Evolutionary conservation across 2,797 vertebrate genomes (phyloP).

Genomic region (Channa striata): DNA sequence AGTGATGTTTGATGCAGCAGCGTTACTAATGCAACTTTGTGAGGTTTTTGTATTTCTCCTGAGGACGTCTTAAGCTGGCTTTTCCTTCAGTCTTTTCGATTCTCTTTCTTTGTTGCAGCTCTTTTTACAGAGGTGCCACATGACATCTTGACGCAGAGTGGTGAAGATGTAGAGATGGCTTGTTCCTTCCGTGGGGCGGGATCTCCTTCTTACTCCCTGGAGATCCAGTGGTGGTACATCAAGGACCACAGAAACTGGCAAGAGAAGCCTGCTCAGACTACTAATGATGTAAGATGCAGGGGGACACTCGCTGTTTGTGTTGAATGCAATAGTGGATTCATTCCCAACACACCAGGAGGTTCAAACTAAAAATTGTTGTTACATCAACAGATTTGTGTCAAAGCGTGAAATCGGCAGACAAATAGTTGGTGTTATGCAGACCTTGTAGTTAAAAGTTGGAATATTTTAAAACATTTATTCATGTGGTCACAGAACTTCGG

Average conservation of each 20-base stretch:
- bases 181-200: slow-evolving; percentile 94
- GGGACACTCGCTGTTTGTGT: background rate
- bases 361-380: too few relatives aligned
- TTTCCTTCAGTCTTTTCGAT: too few relatives aligned
- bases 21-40: background rate
- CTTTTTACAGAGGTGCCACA: slow-evolving; percentile 95
- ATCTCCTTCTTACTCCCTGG: slow-evolving; percentile 92
- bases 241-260: slow-evolving; percentile 88
- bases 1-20: slow-evolving; percentile 20
- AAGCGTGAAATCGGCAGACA: too few relatives aligned
- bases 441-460: too few relatives aligned
- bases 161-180: slow-evolving; percentile 96
- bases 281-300: slow-evolving; percentile 84
- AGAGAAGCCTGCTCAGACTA: slow-evolving; percentile 85
- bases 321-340: background rate
- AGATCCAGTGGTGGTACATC: slow-evolving; percentile 99
- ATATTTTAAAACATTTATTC: too few relatives aligned
- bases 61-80: too few relatives aligned
- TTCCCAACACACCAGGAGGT: background rate
- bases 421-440: too few relatives aligned
- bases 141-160: slow-evolving; percentile 89
- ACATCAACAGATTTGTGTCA: too few relatives aligned
- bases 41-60: too few relatives aligned
- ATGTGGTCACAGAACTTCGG: too few relatives aligned
- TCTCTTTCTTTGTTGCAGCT: slow-evolving; percentile 78